Base-by-base conservation (phyloP, 2,113 vertebrate genomes). In the Catagonus wagneri region DNA sequence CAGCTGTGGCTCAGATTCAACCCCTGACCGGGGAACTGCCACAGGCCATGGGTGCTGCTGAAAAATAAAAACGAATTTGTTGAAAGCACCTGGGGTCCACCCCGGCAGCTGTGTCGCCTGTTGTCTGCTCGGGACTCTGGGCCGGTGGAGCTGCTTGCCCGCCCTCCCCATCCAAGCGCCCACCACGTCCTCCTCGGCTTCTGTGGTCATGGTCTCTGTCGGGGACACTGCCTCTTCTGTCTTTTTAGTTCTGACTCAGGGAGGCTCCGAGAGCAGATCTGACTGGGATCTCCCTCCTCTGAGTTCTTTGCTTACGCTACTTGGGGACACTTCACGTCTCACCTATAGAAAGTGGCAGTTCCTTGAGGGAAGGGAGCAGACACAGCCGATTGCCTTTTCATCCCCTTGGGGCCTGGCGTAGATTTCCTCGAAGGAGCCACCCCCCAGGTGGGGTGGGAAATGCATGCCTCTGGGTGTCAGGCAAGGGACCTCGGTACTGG, bases 101-200 rank as follows among this genome's bases (percentile, higher is more conserved):
- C 6, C 17, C 5, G 23, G 61, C 15, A 8, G 36, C 23, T 25
- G 4, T 9, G 0, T 10, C 20, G 4, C 19, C 34, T 3, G 12
- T 27, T 19, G 15, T 71, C n/a, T 39, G 44, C 10, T 29, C 32
- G 7, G 27, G 25, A 44, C 27, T 25, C 76, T 1, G 63, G 23
- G 22, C 58, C 19, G 8, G 4, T 2, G 3, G 25, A 87, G 16
- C 39, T 60, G 66, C 72, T n/a, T 3, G 2, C 2, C 36, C 1
- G 1, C 15, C 19, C 52, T 56, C 29, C 32, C 34, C 52, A 1
- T 4, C 54, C 54, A 11, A 80, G 66, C 56, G 9, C 20, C 16
- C 84, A 22, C 2, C 16, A 27, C 0, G 0, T 17, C 34, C 39
- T 29, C 29, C 25, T 39, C 23, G 5, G n/a, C 27, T 23, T 56